Evolutionary conservation across 2,888 invertebrate species (phyloP).

Genomic region (Lasioglossum zephyrum): DNA sequence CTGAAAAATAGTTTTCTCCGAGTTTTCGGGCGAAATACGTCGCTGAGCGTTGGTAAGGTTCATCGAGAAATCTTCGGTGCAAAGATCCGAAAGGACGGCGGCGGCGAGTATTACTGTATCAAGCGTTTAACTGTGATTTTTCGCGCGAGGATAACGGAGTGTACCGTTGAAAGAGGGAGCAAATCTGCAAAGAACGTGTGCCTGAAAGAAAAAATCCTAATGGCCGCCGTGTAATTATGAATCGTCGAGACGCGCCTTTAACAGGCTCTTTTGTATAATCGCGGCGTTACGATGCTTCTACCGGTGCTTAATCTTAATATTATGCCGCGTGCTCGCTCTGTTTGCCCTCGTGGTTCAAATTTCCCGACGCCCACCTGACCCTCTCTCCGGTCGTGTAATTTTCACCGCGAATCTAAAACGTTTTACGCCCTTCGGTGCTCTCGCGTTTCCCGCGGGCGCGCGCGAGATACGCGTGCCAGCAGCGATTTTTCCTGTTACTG

Average conservation of each 20-base stretch:
- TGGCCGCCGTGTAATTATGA: constrained; percentile 49
- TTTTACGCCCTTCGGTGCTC: not conserved
- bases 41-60: not conserved
- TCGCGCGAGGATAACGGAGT: constrained; percentile 45
- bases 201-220: constrained; percentile 51
- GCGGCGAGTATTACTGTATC: constrained; percentile 43
- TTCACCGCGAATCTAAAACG: not conserved
- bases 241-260: constrained; percentile 31
- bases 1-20: too few relatives aligned
- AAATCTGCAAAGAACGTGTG: constrained; percentile 52
- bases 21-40: too few relatives aligned
- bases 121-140: constrained; percentile 76
- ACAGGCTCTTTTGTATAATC: constrained; percentile 25
- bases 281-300: constrained; percentile 9
- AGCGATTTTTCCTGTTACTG: not conserved
- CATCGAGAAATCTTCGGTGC: constrained; percentile 14
- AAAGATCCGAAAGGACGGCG: constrained; percentile 19
- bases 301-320: constrained; percentile 32
- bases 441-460: not conserved
- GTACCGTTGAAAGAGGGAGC: constrained; percentile 33
- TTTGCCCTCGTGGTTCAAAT: constrained; percentile 17
- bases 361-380: not conserved
- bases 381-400: constrained; percentile 13
- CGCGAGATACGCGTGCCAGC: not conserved
- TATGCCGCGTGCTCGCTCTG: constrained; percentile 1